Evolutionary conservation across 2,113 vertebrate species (phyloP).

Genomic region (Varanus komodoensis): DNA sequence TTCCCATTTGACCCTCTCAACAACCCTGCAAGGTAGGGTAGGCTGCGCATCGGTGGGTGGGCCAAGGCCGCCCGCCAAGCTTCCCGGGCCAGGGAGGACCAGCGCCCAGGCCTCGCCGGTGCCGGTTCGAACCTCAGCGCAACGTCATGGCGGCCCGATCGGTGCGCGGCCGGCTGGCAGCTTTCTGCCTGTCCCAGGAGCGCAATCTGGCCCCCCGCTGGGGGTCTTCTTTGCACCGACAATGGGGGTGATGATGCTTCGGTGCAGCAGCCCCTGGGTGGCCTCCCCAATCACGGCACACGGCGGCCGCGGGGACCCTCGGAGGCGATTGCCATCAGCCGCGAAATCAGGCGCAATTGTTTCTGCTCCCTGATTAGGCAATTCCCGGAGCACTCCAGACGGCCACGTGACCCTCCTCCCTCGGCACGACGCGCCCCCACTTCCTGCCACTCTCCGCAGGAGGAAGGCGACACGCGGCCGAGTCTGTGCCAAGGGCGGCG

Average conservation of each 20-base stretch:
- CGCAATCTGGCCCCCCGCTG: no score
- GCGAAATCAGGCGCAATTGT: background rate
- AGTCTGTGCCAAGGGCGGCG: background rate
- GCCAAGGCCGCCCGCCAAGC: no score
- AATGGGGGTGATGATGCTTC: background rate
- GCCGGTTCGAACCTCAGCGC: no score
- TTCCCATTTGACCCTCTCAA: no score
- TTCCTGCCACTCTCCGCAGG: background rate
- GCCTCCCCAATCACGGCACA: background rate
- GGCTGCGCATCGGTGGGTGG: no score
- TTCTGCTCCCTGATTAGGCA: slow-evolving; percentile 1
- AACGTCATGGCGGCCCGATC: background rate
- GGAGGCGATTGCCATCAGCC: background rate
- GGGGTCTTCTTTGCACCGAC: no score
- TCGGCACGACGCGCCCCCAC: background rate
- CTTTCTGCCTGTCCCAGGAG: background rate
- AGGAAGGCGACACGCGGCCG: background rate
- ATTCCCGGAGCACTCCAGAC: background rate
- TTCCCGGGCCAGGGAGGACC: no score
- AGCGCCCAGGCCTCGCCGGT: no score
- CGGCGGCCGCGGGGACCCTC: background rate
- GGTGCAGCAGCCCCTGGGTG: background rate
- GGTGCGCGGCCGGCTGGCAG: background rate
- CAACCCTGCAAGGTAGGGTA: no score
- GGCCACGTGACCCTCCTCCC: background rate